Conservation (phyloP, 1,140 invertebrate genomes). For the Heliconius himera region DNA sequence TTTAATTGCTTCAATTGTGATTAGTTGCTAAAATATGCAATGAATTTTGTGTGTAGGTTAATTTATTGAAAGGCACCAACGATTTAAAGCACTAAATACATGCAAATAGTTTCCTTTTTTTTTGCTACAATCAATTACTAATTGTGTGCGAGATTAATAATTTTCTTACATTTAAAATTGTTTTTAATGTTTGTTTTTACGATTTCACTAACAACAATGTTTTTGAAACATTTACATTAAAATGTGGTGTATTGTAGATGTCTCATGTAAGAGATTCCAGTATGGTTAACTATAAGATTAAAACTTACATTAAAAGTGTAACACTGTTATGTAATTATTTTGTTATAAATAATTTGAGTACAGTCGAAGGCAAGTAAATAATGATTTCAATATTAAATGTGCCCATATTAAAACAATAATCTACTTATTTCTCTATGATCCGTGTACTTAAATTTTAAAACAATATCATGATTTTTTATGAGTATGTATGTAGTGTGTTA, state of each 20-base stretch:
- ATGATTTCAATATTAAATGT: background rate
- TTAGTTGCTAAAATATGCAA: background rate
- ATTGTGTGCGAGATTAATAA: background rate
- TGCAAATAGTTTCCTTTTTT: background rate
- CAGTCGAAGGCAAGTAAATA: background rate
- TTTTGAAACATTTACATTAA: constrained; percentile 13
- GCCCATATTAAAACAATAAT: background rate
- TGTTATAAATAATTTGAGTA: no score
- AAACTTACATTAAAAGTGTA: no score
- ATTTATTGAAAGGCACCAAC: background rate
- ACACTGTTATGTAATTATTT: no score
- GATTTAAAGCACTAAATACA: background rate
- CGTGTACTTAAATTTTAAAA: background rate
- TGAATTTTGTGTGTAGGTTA: background rate
- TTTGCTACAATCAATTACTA: background rate
- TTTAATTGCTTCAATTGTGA: constrained; percentile 1
- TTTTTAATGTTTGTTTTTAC: background rate
- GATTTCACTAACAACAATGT: background rate
- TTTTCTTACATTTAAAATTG: background rate
- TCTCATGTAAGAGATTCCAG: no score
- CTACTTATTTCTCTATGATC: no score
- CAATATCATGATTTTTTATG: background rate
- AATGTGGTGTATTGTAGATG: background rate
- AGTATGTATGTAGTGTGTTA: background rate
- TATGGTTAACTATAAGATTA: no score